Evolutionary conservation across 92 coral and sea anemone species (phyloP).

Genomic region (Isaurus tuberculatus): DNA sequence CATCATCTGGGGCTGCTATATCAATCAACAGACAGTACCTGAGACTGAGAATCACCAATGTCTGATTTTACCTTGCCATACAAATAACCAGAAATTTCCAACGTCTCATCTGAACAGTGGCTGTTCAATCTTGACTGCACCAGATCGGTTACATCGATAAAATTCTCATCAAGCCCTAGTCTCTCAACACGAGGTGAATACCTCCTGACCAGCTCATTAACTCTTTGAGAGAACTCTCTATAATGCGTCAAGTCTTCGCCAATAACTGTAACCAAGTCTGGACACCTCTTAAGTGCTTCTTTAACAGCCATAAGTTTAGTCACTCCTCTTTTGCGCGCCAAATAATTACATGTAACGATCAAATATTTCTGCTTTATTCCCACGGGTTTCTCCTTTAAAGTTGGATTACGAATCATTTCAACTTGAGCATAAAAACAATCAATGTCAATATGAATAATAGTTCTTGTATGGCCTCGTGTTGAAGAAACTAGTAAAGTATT

Average conservation of each 20-base stretch:
- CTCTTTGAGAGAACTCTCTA: slow-evolving; percentile 75
- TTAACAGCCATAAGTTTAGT: slow-evolving; percentile 74
- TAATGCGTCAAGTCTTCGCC: slow-evolving; percentile 81
- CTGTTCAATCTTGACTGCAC: slow-evolving; percentile 56
- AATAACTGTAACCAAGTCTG: slow-evolving; percentile 78
- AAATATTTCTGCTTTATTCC: slow-evolving; percentile 85
- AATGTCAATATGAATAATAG: slow-evolving; percentile 79
- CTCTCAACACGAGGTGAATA: slow-evolving; percentile 79
- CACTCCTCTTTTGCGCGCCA: slow-evolving; percentile 79
- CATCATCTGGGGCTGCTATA: too few species aligned
- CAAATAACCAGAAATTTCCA: slow-evolving; percentile 28
- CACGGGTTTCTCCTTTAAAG: slow-evolving; percentile 64
- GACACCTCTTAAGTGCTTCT: slow-evolving; percentile 82
- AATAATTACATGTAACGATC: slow-evolving; percentile 84
- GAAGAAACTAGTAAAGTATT: not conserved
- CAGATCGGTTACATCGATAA: slow-evolving; percentile 76
- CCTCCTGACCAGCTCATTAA: slow-evolving; percentile 58
- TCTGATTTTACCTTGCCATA: slow-evolving; percentile 8
- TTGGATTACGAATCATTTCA: slow-evolving; percentile 79
- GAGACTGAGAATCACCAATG: not conserved
- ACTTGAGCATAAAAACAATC: slow-evolving; percentile 94
- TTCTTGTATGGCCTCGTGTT: slow-evolving; percentile 63
- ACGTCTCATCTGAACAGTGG: not conserved
- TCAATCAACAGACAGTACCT: not conserved
- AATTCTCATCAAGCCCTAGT: slow-evolving; percentile 86